Evolutionary conservation across 2,888 invertebrate genomes (phyloP).

Genomic region (Eupithecia subumbrata): DNA sequence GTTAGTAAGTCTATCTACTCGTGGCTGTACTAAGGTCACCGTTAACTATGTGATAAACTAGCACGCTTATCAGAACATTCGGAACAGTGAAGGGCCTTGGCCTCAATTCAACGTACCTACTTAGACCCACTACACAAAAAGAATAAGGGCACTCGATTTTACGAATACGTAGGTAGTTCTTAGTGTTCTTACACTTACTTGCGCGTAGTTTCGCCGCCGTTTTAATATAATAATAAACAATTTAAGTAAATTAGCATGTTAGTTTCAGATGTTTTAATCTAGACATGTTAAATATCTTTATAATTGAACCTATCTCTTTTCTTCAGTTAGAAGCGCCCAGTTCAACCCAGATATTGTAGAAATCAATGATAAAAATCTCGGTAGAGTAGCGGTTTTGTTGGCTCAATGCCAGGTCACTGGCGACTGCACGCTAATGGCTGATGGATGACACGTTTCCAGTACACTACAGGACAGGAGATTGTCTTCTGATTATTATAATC

Average conservation of each 20-base stretch:
- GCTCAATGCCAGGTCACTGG: background rate
- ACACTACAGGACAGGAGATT: background rate
- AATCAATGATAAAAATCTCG: constrained; percentile 1
- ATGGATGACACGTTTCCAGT: background rate
- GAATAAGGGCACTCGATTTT: background rate
- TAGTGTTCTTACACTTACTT: background rate
- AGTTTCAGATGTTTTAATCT: constrained; percentile 4
- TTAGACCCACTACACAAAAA: background rate
- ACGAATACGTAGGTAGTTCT: background rate
- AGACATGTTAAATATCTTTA: background rate
- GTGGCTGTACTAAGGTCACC: constrained; percentile 16
- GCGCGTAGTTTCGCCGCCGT: background rate
- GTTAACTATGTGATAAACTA: constrained; percentile 32
- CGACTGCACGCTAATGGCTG: background rate
- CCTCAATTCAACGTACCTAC: constrained; percentile 24
- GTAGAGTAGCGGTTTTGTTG: background rate
- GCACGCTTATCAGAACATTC: constrained; percentile 30
- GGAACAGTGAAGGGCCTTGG: constrained; percentile 22
- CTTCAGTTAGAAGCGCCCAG: background rate
- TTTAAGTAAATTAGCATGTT: background rate
- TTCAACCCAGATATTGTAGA: constrained; percentile 6
- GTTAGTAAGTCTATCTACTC: background rate
- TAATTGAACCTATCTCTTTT: background rate
- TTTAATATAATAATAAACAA: background rate
- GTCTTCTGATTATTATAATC: background rate